Conservation (phyloP, 2,113 vertebrate genomes). For the Lepus europaeus region DNA sequence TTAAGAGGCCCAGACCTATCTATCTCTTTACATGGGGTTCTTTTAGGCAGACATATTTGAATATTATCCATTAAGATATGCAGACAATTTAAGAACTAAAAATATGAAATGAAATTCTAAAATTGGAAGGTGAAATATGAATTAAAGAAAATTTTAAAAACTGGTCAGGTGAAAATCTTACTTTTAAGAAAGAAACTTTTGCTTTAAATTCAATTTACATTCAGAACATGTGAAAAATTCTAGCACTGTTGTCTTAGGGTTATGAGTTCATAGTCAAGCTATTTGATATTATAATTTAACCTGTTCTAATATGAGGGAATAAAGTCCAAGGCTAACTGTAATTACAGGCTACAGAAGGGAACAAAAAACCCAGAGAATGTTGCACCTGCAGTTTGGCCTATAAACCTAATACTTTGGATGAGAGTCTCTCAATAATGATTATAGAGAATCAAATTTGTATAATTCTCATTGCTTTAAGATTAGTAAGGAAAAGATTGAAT, state of each 20-base stretch:
- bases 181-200: constrained; percentile 43
- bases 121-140: neutral
- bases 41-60: neutral
- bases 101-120: neutral
- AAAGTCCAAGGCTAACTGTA: constrained; percentile 46
- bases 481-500: constrained; percentile 33
- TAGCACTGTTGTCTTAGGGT: neutral
- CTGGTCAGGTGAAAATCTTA: neutral
- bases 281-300: constrained; percentile 69
- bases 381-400: constrained; percentile 51
- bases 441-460: constrained; percentile 39
- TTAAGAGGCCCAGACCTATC: too few relatives aligned
- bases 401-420: neutral
- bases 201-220: constrained; percentile 24
- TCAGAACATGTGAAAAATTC: neutral
- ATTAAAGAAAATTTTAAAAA: neutral
- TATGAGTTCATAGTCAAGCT: neutral
- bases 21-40: too few relatives aligned
- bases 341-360: constrained; percentile 25
- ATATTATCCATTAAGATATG: neutral
- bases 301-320: neutral
- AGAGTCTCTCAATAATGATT: constrained; percentile 39
- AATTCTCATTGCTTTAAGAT: constrained; percentile 58
- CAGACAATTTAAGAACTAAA: neutral
- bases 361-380: constrained; percentile 56